A percentile compares a stretch with the other conserved stretches of the same genome.
Evolutionary conservation across 2,797 vertebrate genomes (phyloP).

Genomic region (Cuculus canorus): DNA sequence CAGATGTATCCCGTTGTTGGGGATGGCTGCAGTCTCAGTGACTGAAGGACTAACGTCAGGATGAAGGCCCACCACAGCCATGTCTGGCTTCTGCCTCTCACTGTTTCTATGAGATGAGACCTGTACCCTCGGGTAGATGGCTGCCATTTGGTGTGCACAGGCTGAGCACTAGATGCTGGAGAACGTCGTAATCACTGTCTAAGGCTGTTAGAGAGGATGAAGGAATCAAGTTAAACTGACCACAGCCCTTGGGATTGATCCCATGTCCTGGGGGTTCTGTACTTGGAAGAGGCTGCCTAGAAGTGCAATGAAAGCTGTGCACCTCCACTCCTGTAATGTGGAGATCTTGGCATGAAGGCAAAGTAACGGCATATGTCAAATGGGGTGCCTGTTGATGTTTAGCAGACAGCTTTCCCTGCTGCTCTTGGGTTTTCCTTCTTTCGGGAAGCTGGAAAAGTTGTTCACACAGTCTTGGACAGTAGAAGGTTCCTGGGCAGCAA

Average conservation of each 20-base stretch:
- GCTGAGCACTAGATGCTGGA: background rate
- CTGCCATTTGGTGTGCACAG: fast-evolving
- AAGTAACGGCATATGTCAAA: background rate
- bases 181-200: fast-evolving
- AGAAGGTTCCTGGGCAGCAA: background rate
- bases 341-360: background rate
- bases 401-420: fast-evolving
- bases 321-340: background rate
- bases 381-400: fast-evolving
- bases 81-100: background rate
- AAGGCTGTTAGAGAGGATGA: background rate
- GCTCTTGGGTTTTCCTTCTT: background rate
- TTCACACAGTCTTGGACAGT: background rate
- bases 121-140: fast-evolving
- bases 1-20: background rate
- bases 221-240: background rate
- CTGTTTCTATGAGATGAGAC: background rate
- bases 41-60: background rate
- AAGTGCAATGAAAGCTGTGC: background rate
- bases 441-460: background rate
- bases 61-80: fast-evolving
- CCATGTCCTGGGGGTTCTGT: background rate
- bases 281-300: background rate
- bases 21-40: background rate
- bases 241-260: background rate